These are phyloP conservation scores for Rhombomys opimus DNA, from an alignment of 2,113 vertebrate species.

Conservation along the genomic window DNA sequence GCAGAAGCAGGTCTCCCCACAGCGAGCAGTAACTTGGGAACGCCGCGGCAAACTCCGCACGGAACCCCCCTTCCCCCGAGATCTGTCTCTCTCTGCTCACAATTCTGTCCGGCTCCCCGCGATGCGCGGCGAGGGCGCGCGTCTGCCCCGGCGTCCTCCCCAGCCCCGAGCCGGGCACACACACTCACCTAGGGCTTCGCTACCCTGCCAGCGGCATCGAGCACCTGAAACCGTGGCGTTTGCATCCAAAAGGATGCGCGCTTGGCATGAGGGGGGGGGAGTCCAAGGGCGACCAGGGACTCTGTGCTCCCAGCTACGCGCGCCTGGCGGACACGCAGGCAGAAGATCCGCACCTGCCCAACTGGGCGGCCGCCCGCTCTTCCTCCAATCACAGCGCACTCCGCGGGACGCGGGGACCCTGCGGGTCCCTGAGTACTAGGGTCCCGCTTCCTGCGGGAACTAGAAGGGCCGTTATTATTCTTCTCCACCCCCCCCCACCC, in stretches of 20 bases:
- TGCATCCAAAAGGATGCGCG: slow-evolving; percentile 79
- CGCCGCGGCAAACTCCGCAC: neutral
- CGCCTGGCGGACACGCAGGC: slow-evolving; percentile 73
- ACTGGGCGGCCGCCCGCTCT: slow-evolving; percentile 55
- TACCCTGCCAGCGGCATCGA: slow-evolving; percentile 12
- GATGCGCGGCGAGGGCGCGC: neutral
- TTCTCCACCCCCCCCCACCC: neutral
- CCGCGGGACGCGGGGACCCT: neutral
- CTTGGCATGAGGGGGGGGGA: neutral
- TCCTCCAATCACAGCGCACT: slow-evolving; percentile 62
- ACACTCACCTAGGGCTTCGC: slow-evolving; percentile 80
- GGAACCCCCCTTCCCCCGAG: neutral
- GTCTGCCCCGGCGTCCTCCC: neutral
- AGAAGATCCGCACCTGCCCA: slow-evolving; percentile 40
- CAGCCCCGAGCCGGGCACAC: neutral
- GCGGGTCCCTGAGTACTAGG: neutral
- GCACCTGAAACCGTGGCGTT: slow-evolving; percentile 55
- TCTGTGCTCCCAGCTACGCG: slow-evolving; percentile 72
- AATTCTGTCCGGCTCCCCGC: neutral
- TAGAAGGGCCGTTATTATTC: neutral
- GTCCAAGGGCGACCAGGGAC: slow-evolving; percentile 42
- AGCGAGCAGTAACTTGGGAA: slow-evolving; percentile 63
- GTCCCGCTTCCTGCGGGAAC: neutral
- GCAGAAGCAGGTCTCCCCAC: neutral
- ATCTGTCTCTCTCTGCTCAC: neutral